Percentiles rank a stretch among this genome's conserved stretches.
phyloP scores from a whole-genome alignment of 2,797 vertebrate genomes.

The Cirrhinus molitorella region DNA sequence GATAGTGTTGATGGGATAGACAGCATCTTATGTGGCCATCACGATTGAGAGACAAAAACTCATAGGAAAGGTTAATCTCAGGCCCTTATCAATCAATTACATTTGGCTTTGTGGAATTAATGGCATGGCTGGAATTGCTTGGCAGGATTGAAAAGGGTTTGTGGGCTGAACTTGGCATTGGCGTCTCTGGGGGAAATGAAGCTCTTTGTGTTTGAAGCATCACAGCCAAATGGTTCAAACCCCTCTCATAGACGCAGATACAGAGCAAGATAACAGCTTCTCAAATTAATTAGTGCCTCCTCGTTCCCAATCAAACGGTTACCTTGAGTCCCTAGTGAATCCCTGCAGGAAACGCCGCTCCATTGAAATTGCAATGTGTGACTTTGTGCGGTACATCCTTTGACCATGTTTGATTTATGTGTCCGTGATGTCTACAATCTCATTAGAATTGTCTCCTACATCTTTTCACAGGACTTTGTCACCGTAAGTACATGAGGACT shows the following conservation, averaged over 20 bases:
- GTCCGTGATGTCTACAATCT: conserved; percentile 49
- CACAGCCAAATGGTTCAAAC: conserved; percentile 58
- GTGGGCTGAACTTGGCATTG: conserved; percentile 66
- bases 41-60: conserved; percentile 66
- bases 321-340: conserved; percentile 37
- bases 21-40: conserved; percentile 69
- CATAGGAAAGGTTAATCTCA: conserved; percentile 59
- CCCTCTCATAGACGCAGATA: conserved; percentile 55
- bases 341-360: conserved; percentile 33
- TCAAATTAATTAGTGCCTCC: conserved; percentile 58
- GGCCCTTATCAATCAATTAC: conserved; percentile 67
- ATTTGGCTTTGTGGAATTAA: conserved; percentile 68
- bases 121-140: conserved; percentile 62
- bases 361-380: conserved; percentile 45
- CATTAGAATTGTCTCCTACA: conserved; percentile 41
- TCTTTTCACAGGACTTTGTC: conserved; percentile 72
- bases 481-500: conserved; percentile 68
- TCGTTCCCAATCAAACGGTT: conserved; percentile 42
- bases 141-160: conserved; percentile 60
- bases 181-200: conserved; percentile 52
- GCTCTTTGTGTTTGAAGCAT: conserved; percentile 62
- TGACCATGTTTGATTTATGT: conserved; percentile 55
- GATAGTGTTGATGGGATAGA: conserved; percentile 68
- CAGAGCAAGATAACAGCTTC: conserved; percentile 59
- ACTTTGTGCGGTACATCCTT: conserved; percentile 50